Base-by-base conservation (phyloP, 2,888 invertebrate species). In the Ophion ellenae region DNA sequence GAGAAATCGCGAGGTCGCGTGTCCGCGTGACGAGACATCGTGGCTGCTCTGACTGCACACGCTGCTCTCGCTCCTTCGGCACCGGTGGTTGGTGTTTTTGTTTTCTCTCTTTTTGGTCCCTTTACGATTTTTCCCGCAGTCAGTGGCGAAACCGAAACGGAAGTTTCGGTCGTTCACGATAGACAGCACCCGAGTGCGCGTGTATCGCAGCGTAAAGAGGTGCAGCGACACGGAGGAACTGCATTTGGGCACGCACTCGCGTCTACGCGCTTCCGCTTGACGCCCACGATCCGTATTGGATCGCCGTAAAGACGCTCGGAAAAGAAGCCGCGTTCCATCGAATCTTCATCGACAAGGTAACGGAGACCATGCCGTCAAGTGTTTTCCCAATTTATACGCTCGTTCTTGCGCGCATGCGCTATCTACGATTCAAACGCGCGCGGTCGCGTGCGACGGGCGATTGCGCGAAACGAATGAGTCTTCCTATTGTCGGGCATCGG, bases 1-100 rank as follows among this genome's bases (percentile, higher is more conserved):
- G 59, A 69, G 78, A 69, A 69, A 78, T 53, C 53, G 63, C 53
- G 63, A 63, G 70, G 79, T 71, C 59, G 71, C 61, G 79, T 71
- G 69, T 45, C n/a, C 17, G 45, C 76, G 76, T 40, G 14, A 47
- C 66, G 71, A 45, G 61, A 17, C 32, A n/a, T 53, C 24, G 61
- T 20, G 53, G 9, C 36, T 53, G 73, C 14, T 11, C 80, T 20
- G 53, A 9, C 36, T 53, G 73, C 14, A 28, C 80, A 73, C 73
- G 80, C 66, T 73, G 71, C 61, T 79, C 40, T 66, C 28, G n/a
- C 57, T 67, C 32, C 57, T 45, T 45, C 28, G 28, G 40, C 79
- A 61, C 11, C 45, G 66, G 61, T 70, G 20, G 32, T 2, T 32
- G 32, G 32, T 32, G 32, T 32, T 76, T 77, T 67, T 53, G 1